A percentile compares a stretch with the other conserved stretches of the same genome.
Evolutionary conservation across 2,797 vertebrate species (phyloP).

Genomic region (Lacerta agilis): DNA sequence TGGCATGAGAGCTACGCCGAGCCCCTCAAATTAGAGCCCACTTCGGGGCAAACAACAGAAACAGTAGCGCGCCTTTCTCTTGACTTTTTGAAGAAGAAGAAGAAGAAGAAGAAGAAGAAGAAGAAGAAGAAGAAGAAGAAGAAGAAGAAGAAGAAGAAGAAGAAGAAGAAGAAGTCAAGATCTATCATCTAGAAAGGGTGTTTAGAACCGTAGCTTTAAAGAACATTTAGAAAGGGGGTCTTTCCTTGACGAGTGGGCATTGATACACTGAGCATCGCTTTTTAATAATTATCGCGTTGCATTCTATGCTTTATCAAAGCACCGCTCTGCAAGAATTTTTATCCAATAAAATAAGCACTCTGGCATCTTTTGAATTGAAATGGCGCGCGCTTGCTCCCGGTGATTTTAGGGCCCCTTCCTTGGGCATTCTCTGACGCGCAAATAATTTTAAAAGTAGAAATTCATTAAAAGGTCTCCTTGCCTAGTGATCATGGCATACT

Average conservation of each 20-base stretch:
- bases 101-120: too few relatives aligned
- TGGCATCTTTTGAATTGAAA: neutral
- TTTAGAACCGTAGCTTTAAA: neutral
- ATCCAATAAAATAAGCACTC: constrained; percentile 12
- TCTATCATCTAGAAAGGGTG: neutral
- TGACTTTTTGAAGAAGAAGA: too few relatives aligned
- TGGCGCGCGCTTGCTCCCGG: neutral
- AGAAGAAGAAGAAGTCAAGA: neutral
- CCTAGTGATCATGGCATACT: neutral
- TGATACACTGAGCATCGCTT: constrained; percentile 56
- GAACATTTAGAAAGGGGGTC: neutral
- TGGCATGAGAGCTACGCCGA: too few relatives aligned
- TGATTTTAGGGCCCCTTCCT: neutral
- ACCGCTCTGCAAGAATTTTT: constrained; percentile 60
- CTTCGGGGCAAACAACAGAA: neutral
- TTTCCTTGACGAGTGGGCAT: constrained; percentile 30
- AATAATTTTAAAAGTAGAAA: constrained; percentile 24
- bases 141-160: too few relatives aligned
- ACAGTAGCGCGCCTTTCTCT: too few relatives aligned
- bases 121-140: too few relatives aligned
- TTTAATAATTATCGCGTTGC: constrained; percentile 23
- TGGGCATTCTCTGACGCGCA: constrained; percentile 28
- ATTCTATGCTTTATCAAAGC: neutral
- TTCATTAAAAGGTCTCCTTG: neutral
- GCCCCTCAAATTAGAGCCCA: too few relatives aligned